Evolutionary conservation across 1,140 invertebrate species (phyloP), one percentile per base, ranked within the genome.

Genomic region (Drosophila repletoides): DNA sequence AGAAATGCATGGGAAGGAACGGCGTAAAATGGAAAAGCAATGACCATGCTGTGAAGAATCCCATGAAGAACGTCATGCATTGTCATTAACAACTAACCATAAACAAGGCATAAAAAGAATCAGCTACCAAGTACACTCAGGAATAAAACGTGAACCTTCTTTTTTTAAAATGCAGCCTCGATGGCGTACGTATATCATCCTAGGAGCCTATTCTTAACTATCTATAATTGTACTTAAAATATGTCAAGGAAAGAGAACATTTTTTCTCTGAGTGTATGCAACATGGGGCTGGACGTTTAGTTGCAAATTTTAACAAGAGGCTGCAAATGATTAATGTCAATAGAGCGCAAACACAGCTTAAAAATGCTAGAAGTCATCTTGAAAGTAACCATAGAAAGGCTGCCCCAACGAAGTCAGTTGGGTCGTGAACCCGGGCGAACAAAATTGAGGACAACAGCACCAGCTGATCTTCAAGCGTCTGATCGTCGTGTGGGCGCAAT

Each of bases 321-420:
- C 59, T 74, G 80, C 67, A 36, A 84, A 84, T 84, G 80, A 84
- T 84, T 84, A 84, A 84, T 84, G 80, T 86, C 80, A 84, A 84
- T 84, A 84, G 72, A 80, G 40, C 53, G 61, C 46, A 38, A 52
- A 59, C 22, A 46, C 61, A 66, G 45, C 46, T 55, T 28, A 31
- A 69, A 76, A 72, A 69, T 31, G 36, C 48, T 63, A 56, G 48
- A 64, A 69, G 52, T 71, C 71, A 69, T 64, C 33, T 72, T 66
- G 71, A 60, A 61, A 66, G 45, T 24, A 55, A 17, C 34, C 26
- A 36, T 12, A 24, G 51, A 17, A 51, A 21, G 40, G 17, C n/a
- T n/a, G n/a, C n/a, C n/a, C n/a, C n/a, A n/a, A n/a, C n/a, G n/a
- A n/a, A n/a, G n/a, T n/a, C 56, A 74, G 84, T 83, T 84, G 71